Base-by-base conservation (phyloP, 1,140 invertebrate species). In the Drosophila varians region DNA sequence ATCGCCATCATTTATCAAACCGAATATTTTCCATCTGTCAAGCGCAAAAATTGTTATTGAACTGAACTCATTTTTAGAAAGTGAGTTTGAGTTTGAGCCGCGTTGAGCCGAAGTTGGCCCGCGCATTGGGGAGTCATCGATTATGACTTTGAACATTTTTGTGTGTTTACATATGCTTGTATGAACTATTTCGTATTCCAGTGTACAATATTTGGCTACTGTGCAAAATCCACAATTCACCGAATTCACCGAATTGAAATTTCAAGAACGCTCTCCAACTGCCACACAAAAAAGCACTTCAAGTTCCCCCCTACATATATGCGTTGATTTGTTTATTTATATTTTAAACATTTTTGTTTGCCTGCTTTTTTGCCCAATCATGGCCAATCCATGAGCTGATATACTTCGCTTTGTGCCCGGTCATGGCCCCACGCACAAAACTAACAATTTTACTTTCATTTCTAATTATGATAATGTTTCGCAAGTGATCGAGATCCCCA, bases 1-100 rank as follows among this genome's bases (percentile, higher is more conserved):
- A n/a, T n/a, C n/a, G n/a, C n/a, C n/a, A n/a, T 74, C 80, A 87
- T 86, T 86, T 86, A 86, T 86, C 80, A 86, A 77, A 69, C 23
- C 48, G 34, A 79, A 73, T 58, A 60, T 72, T 84, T 73, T 52
- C 69, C 69, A 83, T 66, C 72, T 73, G 77, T 78, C 57, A 75
- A 46, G 45, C 19, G 57, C 31, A 60, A 69, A 77, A 82, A 86
- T 86, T 58, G 61, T 69, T 84, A 73, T 75, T 72, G 79, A 53
- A 60, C 60, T 80, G 80, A 87, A 86, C 73, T 87, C 82, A 86
- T 87, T 86, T 71, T 86, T 86, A 86, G 82, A 86, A 86, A 86
- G 80, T 86, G 82, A 87, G 26, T 47, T 51, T 28, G 51, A 71
- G 60, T 48, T 8, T 18, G 36, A 12, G 36, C 12, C 16, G 36